Evolutionary conservation across 2,888 invertebrate genomes (phyloP).

Genomic region (Netelia inedita): DNA sequence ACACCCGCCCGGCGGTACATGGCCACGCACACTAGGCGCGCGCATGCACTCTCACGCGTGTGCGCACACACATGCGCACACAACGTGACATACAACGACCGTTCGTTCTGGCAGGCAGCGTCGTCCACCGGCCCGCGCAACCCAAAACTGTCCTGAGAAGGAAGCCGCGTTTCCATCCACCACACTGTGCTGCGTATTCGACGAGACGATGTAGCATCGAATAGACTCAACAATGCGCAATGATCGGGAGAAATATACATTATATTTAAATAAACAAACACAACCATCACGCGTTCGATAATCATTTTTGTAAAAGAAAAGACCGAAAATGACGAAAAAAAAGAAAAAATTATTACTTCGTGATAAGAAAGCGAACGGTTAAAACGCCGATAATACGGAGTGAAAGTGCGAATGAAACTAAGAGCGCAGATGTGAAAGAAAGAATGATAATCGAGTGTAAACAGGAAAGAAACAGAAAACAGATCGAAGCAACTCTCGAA

Average conservation of each 20-base stretch:
- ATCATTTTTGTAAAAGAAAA: slow-evolving; percentile 17
- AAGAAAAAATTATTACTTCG: not conserved
- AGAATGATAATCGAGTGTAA: not conserved
- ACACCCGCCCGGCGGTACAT: slow-evolving; percentile 19
- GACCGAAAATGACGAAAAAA: not conserved
- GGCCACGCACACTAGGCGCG: slow-evolving; percentile 13
- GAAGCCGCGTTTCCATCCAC: slow-evolving; percentile 38
- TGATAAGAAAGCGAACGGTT: not conserved
- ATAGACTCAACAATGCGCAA: slow-evolving; percentile 25
- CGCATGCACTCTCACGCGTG: slow-evolving; percentile 42
- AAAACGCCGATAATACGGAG: not conserved
- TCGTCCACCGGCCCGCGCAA: slow-evolving; percentile 77
- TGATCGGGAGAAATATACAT: not conserved
- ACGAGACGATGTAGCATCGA: slow-evolving; percentile 58
- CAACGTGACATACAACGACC: slow-evolving; percentile 37
- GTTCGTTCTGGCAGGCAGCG: slow-evolving; percentile 48
- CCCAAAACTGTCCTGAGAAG: slow-evolving; percentile 82
- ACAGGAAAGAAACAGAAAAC: not conserved
- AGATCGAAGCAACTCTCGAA: not conserved
- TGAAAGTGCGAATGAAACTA: slow-evolving; percentile 8
- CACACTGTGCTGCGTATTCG: slow-evolving; percentile 61
- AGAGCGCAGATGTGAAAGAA: not conserved
- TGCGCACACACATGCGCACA: slow-evolving; percentile 42
- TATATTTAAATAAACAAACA: slow-evolving; percentile 3
- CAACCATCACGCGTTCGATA: not conserved